Evolutionary conservation across 2,797 vertebrate species (phyloP), one percentile per base, ranked within the genome.

Genomic region (Falco rusticolus): DNA sequence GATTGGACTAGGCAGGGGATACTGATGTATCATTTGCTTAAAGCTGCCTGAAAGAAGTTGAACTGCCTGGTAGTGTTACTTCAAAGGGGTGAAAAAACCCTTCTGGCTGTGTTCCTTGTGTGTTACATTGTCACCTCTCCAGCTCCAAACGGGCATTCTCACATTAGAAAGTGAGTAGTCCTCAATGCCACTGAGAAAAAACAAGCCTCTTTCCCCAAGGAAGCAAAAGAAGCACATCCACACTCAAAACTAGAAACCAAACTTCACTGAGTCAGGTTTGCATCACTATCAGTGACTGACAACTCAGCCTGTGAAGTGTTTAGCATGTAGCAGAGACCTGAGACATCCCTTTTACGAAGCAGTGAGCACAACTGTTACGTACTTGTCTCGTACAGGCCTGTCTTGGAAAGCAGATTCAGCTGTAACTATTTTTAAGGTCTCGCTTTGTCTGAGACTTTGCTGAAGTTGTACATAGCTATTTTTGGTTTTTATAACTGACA

Each of bases 261-360:
- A 57, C 18, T 47, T 28, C 33, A 8, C 0, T 0, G 20, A 25
- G 54, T 18, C 2, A 3, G 65, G 69, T 53, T 84, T 79, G 53
- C 13, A 7, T 28, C 39, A 2, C 37, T 28, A 1, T 18, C 48
- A 25, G 70, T 8, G 89, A 18, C 54, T 0, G 6, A 15, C 22
- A 19, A 1, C 43, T 51, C 0, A 1, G 16, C 75, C 39, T 74
- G 66, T 0, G 0, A 13, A 47, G 60, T 4, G n/a, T 41, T 81
- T 33, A 37, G 31, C 16, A 0, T 4, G 3, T 4, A 61, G 81
- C 41, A 6, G 1, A 24, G 7, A 19, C 41, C 56, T 14, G 47
- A 21, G 33, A 31, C 50, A 34, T 25, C n/a, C 6, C 10, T 21
- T 33, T 31, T 11, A 12, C 2, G 13, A 28, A 25, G 10, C 10